Conservation (phyloP, 2,797 vertebrate species). For the Chaunax sp. region DNA sequence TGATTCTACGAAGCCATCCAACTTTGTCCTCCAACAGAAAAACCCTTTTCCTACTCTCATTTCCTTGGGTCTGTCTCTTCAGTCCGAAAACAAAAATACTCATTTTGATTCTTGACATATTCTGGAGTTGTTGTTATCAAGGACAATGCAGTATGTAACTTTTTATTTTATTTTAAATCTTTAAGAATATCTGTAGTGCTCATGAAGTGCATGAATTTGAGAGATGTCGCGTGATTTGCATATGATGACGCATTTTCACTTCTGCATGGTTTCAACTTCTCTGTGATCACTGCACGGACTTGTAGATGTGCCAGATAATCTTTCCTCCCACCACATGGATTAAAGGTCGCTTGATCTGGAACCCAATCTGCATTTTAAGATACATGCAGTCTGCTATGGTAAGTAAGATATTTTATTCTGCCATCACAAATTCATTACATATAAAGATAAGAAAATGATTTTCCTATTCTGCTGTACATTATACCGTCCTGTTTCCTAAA, state of each 20-base stretch:
- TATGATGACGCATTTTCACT: slow-evolving; percentile 56
- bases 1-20: slow-evolving; percentile 3
- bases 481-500: too few species aligned
- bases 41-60: background rate
- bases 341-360: slow-evolving; percentile 1
- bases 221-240: slow-evolving; percentile 33
- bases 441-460: background rate
- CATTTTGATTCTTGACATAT: too few species aligned
- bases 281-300: background rate
- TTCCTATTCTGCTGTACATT: background rate
- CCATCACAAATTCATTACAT: background rate
- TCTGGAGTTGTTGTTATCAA: too few species aligned
- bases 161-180: too few species aligned
- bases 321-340: slow-evolving; percentile 1
- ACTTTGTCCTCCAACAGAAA: background rate
- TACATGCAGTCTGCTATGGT: slow-evolving; percentile 34
- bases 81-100: background rate
- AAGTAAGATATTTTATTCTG: slow-evolving; percentile 42
- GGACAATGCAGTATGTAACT: background rate
- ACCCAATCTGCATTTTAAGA: background rate
- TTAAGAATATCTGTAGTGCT: background rate
- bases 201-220: background rate
- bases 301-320: background rate
- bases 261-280: slow-evolving; percentile 45
- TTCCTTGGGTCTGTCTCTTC: background rate